Percentiles rank a stretch among this genome's conserved stretches.
Evolutionary conservation across 2,113 vertebrate species (phyloP).

Genomic region (Tachysurus fulvidraco): DNA sequence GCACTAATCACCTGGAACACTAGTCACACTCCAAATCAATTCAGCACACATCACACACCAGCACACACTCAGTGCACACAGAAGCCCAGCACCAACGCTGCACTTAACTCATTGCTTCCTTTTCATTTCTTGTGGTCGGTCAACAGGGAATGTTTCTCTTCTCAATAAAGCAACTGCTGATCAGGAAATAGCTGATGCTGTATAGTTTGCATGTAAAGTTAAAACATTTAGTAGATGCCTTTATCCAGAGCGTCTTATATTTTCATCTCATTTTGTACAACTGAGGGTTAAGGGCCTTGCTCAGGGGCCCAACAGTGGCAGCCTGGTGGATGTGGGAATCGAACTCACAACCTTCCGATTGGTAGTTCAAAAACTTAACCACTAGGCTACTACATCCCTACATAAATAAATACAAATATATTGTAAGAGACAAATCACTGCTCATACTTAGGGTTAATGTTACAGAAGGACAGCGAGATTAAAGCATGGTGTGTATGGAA

Average conservation of each 20-base stretch:
- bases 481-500: background rate
- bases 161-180: background rate
- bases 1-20: background rate
- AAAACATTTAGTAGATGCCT: too few species aligned
- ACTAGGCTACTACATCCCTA: too few species aligned
- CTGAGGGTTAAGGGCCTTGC: too few species aligned
- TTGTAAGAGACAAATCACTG: too few species aligned
- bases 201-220: too few species aligned
- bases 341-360: too few species aligned
- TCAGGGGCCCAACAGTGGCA: too few species aligned
- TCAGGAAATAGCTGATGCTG: background rate
- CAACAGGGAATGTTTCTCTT: background rate
- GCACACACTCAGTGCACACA: background rate
- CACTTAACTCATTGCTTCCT: slow-evolving; percentile 28
- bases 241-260: too few species aligned
- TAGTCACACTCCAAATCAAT: slow-evolving; percentile 25
- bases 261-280: too few species aligned
- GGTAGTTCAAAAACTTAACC: too few species aligned
- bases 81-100: background rate
- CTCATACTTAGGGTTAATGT: background rate
- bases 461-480: background rate
- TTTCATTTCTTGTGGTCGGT: background rate
- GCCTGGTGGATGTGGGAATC: too few species aligned
- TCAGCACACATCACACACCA: slow-evolving; percentile 38
- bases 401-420: too few species aligned